Evolutionary conservation across 2,113 vertebrate genomes (phyloP).

Genomic region (Meriones unguiculatus): DNA sequence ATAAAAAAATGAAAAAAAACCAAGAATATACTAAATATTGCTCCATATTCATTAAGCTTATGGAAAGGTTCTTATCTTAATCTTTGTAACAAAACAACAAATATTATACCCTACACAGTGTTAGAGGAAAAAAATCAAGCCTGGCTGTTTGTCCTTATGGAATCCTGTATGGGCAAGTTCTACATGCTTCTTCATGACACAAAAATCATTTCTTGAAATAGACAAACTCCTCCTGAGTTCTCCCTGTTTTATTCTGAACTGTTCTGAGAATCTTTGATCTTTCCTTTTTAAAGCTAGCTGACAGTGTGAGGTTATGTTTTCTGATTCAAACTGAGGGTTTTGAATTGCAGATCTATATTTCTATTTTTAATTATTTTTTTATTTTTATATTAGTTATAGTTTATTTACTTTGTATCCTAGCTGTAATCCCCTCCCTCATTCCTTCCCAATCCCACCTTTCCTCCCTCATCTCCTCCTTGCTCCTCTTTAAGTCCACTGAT

Average conservation of each 20-base stretch:
- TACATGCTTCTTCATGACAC: background rate
- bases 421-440: no score
- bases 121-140: constrained; percentile 8
- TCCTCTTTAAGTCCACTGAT: no score
- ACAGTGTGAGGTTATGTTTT: constrained; percentile 70
- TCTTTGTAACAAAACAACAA: constrained; percentile 57
- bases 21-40: background rate
- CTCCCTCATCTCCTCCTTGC: no score
- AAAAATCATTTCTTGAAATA: constrained; percentile 41
- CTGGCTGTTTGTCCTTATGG: constrained; percentile 5
- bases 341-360: constrained; percentile 11
- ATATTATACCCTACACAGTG: background rate
- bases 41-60: background rate
- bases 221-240: background rate
- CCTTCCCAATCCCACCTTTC: no score
- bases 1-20: no score
- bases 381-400: no score
- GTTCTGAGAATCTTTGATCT: constrained; percentile 6
- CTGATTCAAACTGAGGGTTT: constrained; percentile 58
- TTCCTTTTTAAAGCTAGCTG: constrained; percentile 41
- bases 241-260: constrained; percentile 20
- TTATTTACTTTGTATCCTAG: no score
- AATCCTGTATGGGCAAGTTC: background rate
- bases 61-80: constrained; percentile 39
- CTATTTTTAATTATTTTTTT: background rate